Evolutionary conservation across 2,888 invertebrate genomes (phyloP), one percentile per base, ranked within the genome.

Genomic region (Drosophila pseudotakahashii): DNA sequence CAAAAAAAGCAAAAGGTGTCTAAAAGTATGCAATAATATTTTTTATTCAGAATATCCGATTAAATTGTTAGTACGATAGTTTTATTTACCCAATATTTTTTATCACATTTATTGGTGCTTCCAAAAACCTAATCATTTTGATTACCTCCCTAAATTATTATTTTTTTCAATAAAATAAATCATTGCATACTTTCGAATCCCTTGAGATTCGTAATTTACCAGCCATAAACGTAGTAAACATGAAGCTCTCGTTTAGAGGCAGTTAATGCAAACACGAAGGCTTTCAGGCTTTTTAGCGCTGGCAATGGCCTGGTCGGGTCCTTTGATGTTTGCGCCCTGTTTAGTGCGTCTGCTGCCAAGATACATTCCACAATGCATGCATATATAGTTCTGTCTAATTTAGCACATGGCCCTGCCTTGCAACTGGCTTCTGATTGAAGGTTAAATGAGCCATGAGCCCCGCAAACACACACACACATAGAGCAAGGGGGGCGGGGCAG

Each of bases 401-500:
- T 76, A 69, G 63, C 72, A 73, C 71, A 71, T 47, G 73, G 73
- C 71, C 71, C 73, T 51, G 63, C 63, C 39, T 54, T 34, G 47
- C 70, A 41, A 37, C 45, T 52, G 77, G 75, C 84, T 78, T 76
- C 79, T 88, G 89, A 86, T 89, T 89, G 88, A 86, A 89, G 86
- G 88, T 78, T 85, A 89, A 86, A 89, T 88, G 83, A 89, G 89
- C 72, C 82, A 67, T 58, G 55, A 58, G 53, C 55, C 69, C 47
- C 26, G 30, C 67, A 60, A 23, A 62, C 59, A 60, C 60, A 62
- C 59, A 62, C 59, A 60, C 60, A 37, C 36, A 41, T 13, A 30
- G 5, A 42, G 19, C 10, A 3, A 13, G 39, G 60, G 60, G 47
- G 36, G 41, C 36, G 57, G 19, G 53, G 37, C 23, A 13, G 19